Base-by-base conservation (phyloP, 2,888 invertebrate species). In the Hypolimnas misippus region DNA sequence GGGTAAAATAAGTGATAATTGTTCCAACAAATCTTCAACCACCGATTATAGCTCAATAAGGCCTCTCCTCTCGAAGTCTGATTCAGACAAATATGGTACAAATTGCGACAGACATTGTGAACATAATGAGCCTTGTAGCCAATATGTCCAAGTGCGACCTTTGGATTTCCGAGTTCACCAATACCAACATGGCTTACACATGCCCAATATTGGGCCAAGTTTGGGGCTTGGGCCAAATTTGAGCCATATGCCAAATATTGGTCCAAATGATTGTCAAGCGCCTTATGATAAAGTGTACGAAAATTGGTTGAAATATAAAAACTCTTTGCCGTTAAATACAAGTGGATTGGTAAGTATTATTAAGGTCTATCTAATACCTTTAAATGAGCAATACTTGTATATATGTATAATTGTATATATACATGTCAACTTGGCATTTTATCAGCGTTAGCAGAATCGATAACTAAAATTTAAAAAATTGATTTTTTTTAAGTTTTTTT, bases 281-380 rank as follows among this genome's bases (percentile, higher is more conserved):
- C 83, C 84, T 0, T 87, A 89, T 78, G 84, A 92, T 67, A 85
- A 91, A 67, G 87, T 94, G 65, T 89, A 93, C 76, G 84, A 92
- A 75, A 85, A 94, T 86, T 90, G 93, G 92, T 68, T 94, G 87
- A 89, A 94, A 82, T 84, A 92, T 76, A 92, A 91, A 60, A 90
- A 91, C 60, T 87, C 90, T 73, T 81, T 91, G 75, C 89, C 91
- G 1, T 73, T 91, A 61, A 89, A 90, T 70, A 91, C 90, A 0
- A 86, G 82, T 66, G 88, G 87, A 56, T 78, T 91, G 86, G 91
- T 91, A 62, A 87, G 91, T 16, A 16, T 42, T 17, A 8, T 42
- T 17, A 3, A 40, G n/a, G n/a, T n/a, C n/a, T n/a, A n/a, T n/a
- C n/a, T n/a, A n/a, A n/a, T n/a, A n/a, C n/a, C n/a, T n/a, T n/a